These are phyloP conservation scores for Nudaria mundana DNA, from an alignment of 2,888 invertebrate genomes.

Conservation along the genomic window DNA sequence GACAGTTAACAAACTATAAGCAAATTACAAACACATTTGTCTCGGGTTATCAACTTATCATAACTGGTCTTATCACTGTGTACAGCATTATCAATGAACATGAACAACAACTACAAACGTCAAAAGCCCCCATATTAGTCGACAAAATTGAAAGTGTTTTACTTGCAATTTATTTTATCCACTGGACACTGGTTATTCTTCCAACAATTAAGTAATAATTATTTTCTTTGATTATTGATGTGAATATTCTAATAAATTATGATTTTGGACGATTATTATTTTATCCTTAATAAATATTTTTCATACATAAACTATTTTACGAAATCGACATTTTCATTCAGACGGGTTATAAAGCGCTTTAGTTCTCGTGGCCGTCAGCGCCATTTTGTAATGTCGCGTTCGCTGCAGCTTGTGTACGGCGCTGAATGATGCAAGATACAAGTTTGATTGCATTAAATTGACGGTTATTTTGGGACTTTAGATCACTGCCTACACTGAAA, in stretches of 20 bases:
- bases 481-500: too few species aligned
- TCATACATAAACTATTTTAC: too few species aligned
- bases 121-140: slow-evolving; percentile 36
- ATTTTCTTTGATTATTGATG: too few species aligned
- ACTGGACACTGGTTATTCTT: neutral
- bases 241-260: too few species aligned
- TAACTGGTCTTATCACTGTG: slow-evolving; percentile 8
- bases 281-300: too few species aligned
- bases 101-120: slow-evolving; percentile 37
- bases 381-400: slow-evolving; percentile 67
- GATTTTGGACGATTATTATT: too few species aligned
- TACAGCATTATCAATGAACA: slow-evolving; percentile 29
- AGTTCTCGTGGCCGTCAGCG: slow-evolving; percentile 57
- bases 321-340: slow-evolving; percentile 31
- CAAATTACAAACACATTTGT: neutral
- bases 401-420: slow-evolving; percentile 25
- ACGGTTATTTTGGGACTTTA: slow-evolving; percentile 10
- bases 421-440: slow-evolving; percentile 68
- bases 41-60: neutral
- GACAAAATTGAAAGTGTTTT: slow-evolving; percentile 22
- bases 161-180: neutral
- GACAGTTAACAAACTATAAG: too few species aligned
- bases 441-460: slow-evolving; percentile 38
- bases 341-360: slow-evolving; percentile 74
- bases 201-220: neutral